Base-by-base conservation (phyloP, 2,888 invertebrate genomes). In the Melieria picta region DNA sequence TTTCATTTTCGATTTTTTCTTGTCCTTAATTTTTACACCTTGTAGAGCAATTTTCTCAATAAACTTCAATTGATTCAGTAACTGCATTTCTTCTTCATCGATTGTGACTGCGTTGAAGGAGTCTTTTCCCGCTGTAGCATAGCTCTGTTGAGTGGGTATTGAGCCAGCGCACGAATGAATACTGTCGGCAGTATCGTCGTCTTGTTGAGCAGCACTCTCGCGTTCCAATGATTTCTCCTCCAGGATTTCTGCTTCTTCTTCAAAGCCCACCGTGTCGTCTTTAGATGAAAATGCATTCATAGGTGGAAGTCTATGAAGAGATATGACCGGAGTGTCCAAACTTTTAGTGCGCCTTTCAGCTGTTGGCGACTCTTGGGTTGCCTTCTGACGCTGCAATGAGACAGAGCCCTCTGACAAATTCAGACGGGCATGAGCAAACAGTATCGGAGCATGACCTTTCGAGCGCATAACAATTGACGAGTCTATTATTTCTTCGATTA, bases 251-350 rank as follows among this genome's bases (percentile, higher is more conserved):
- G 89, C 90, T 84, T 91, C 91, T 82, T 92, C 92, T 76, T 93
- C 93, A 72, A 91, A 90, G 79, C 92, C 95, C 0, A 95, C 92
- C 0, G 95, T 95, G 82, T 95, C 95, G 83, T 95, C 95, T 87
- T 95, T 95, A 43, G 94, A 94, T 3, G 95, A 95, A 84, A 95
- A 94, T 0, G 95, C 93, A 85, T 94, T 94, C 85, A 93, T 91
- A 7, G 94, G 92, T 13, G 95, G 95, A 57, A 95, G 86, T 80
- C 92, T 89, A 84, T 92, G 93, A 47, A 95, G 87, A 30, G 94
- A 92, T 80, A 95, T 94, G 42, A 95, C 92, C 1, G 95, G 93
- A 4, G 94, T 93, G 80, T 95, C 95, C 76, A 95, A 88, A 72
- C 95, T 95, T 86, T 95, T 94, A 1, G 95, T 93, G 79, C 94